Percentiles rank a stretch among this genome's conserved stretches.
Conservation (phyloP, 2,113 vertebrate species). For the Mesoclemmys tuberculata region DNA sequence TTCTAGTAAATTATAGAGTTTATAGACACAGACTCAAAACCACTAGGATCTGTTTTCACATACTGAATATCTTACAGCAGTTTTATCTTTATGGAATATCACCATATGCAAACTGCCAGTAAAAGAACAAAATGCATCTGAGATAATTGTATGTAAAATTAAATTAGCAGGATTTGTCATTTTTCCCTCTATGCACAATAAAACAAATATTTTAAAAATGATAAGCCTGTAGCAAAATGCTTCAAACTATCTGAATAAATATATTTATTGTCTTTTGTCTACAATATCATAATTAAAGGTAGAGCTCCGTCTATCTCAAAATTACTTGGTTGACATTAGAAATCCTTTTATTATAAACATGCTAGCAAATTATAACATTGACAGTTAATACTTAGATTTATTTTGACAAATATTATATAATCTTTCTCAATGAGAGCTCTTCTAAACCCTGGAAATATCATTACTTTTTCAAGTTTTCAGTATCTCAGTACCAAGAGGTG, state of each 20-base stretch:
- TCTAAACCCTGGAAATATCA: conserved; percentile 53
- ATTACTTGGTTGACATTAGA: neutral
- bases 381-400: conserved; percentile 38
- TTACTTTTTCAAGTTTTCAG: conserved; percentile 50
- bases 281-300: neutral
- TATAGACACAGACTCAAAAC: neutral
- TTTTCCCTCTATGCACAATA: neutral
- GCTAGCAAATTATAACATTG: conserved; percentile 21
- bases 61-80: neutral
- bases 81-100: neutral
- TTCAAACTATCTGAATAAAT: neutral
- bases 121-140: conserved; percentile 2
- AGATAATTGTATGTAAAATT: neutral
- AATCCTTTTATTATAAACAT: neutral
- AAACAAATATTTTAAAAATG: neutral
- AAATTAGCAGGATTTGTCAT: neutral
- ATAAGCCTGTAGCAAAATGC: neutral
- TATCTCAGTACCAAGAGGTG: conserved; percentile 51
- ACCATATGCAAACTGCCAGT: neutral
- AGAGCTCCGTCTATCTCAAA: neutral
- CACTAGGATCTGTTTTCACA: conserved; percentile 1
- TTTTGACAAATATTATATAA: conserved; percentile 35
- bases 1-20: neutral
- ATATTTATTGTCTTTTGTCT: neutral
- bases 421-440: conserved; percentile 19